phyloP scores from a whole-genome alignment of 2,113 vertebrate species.

The Bubo bubo region DNA sequence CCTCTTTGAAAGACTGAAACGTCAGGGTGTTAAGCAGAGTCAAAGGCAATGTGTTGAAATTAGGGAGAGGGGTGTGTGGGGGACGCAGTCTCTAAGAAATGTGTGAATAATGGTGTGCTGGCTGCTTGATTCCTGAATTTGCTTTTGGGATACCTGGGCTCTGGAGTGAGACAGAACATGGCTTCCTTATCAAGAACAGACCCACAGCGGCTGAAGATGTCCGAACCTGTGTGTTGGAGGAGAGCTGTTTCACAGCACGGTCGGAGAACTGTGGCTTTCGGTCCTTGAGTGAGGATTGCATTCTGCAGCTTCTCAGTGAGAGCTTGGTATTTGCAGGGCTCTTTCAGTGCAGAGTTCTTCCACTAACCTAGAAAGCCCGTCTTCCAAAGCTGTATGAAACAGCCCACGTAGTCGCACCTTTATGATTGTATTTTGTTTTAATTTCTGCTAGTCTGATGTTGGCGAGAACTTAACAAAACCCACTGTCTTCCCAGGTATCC shows the following conservation, averaged over 20 bases:
- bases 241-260: background rate
- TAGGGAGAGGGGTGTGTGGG: accelerated
- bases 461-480: background rate
- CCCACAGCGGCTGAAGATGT: too few species aligned
- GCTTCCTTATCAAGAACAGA: background rate
- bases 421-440: background rate
- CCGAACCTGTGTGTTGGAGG: too few species aligned
- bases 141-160: background rate
- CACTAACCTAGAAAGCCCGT: background rate
- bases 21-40: background rate
- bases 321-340: background rate
- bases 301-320: background rate
- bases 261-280: background rate
- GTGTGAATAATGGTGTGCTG: background rate
- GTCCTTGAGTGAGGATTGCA: background rate
- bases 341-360: background rate
- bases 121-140: background rate
- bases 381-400: background rate
- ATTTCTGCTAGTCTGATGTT: background rate
- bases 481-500: constrained; percentile 83
- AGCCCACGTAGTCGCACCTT: background rate
- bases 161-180: background rate
- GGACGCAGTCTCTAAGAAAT: background rate
- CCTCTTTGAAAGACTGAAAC: background rate
- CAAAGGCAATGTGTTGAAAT: background rate